phyloP scores from a whole-genome alignment of 2,888 invertebrate species.

The Brassicogethes aeneus region DNA sequence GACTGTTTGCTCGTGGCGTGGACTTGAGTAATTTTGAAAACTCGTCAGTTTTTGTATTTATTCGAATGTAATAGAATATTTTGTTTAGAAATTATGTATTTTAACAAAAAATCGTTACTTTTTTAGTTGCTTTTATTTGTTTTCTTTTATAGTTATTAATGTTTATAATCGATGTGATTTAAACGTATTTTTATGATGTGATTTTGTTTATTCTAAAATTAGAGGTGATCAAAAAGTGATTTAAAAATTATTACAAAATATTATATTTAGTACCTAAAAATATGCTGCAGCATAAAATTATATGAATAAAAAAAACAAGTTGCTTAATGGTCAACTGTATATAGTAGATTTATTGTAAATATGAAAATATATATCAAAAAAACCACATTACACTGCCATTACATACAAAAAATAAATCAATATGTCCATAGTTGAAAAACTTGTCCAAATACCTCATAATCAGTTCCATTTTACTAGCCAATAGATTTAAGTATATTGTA shows the following conservation, averaged over 20 bases:
- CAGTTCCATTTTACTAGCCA: constrained; percentile 16
- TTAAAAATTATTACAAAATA: constrained; percentile 19
- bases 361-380: background rate
- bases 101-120: background rate
- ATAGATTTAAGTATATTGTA: background rate
- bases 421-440: background rate
- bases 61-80: background rate
- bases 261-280: constrained; percentile 23
- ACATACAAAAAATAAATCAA: background rate
- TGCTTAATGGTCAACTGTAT: background rate
- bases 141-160: background rate
- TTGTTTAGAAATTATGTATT: no score
- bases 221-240: constrained; percentile 16
- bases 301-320: no score
- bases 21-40: constrained; percentile 8
- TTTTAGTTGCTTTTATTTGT: constrained; percentile 1
- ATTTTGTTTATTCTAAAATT: constrained; percentile 1
- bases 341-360: background rate
- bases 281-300: constrained; percentile 17
- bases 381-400: background rate
- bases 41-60: background rate
- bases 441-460: constrained; percentile 19
- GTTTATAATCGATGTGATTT: background rate
- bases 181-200: background rate
- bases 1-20: constrained; percentile 11